Evolutionary conservation across 2,113 vertebrate species (phyloP), one percentile per base, ranked within the genome.

Genomic region (Chlorocebus sabaeus): DNA sequence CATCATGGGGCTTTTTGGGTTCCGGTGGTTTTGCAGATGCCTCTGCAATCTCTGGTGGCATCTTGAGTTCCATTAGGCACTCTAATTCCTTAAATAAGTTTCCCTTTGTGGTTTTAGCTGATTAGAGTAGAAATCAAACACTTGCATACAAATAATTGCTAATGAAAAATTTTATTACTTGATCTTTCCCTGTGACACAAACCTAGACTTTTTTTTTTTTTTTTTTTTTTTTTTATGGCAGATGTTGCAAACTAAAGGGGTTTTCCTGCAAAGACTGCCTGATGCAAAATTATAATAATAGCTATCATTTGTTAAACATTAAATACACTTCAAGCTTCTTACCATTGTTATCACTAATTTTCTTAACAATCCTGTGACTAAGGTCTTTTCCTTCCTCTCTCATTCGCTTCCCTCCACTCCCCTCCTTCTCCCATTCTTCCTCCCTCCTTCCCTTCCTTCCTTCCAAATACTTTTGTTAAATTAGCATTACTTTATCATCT

Each of bases 241-340:
- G 10, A 23, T 59, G 8, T 67, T 90, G 8, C 43, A 85, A 78
- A 55, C n/a, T 22, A 80, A 85, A 55, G 17, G 5, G 57, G 3
- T 64, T 68, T 35, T 52, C 8, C 80, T 90, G 2, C 48, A 92
- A 32, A 93, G 32, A 30, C 61, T 43, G 52, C 32, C 27, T 50
- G 5, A 67, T 61, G 16, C 40, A 89, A 84, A 95, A 22, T 83
- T 83, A 43, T 75, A 96, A 61, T 73, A 64, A 91, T n/a, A 52
- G 38, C 3, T 84, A 22, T 30, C 16, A n/a, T 45, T 68, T 43
- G 35, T 30, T 84, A 32, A 95, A 73, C 32, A 55, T 27, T 79
- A 38, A 78, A 2, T 48, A 79, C 30, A 83, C 38, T 35, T 83
- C 82, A 88, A 84, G 17, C 16, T 38, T 72, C 68, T 75, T 40